phyloP scores from a whole-genome alignment of 1,140 invertebrate genomes.

The Rhagoletis zephyria region DNA sequence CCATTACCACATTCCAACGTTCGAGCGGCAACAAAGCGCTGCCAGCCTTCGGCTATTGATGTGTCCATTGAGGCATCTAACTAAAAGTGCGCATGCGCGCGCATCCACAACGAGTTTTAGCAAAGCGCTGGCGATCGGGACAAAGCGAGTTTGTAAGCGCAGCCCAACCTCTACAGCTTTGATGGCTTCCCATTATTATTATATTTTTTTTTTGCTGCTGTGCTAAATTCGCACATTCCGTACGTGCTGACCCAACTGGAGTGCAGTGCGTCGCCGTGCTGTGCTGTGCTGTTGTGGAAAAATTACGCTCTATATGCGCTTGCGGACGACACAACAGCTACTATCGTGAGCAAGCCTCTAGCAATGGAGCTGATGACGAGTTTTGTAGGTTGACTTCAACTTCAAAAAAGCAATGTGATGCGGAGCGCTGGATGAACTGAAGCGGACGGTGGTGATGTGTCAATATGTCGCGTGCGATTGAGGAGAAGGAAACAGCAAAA shows the following conservation, averaged over 20 bases:
- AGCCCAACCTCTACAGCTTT: not conserved
- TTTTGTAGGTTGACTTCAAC: not conserved
- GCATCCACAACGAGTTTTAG: slow-evolving; percentile 29
- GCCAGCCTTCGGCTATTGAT: not conserved
- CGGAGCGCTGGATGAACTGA: not conserved
- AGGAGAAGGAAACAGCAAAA: not conserved
- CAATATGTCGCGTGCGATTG: slow-evolving; percentile 15
- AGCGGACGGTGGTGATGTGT: not conserved
- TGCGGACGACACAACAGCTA: slow-evolving; percentile 7
- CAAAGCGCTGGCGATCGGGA: not conserved
- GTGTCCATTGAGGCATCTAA: slow-evolving; percentile 24
- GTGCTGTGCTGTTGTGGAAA: not conserved
- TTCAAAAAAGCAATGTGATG: not conserved
- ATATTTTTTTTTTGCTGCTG: slow-evolving; percentile 20
- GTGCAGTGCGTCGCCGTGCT: not conserved
- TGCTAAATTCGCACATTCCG: slow-evolving; percentile 23
- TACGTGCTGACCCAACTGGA: slow-evolving; percentile 35
- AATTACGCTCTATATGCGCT: not conserved
- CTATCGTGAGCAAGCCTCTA: not conserved
- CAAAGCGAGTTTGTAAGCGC: not conserved
- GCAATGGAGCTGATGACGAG: not conserved
- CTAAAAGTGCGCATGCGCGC: not conserved
- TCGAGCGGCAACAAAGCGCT: not conserved
- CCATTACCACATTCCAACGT: slow-evolving; percentile 25
- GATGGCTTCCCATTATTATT: not conserved